Conservation (phyloP, 2,888 invertebrate genomes). For the Pseudoips prasinana region DNA sequence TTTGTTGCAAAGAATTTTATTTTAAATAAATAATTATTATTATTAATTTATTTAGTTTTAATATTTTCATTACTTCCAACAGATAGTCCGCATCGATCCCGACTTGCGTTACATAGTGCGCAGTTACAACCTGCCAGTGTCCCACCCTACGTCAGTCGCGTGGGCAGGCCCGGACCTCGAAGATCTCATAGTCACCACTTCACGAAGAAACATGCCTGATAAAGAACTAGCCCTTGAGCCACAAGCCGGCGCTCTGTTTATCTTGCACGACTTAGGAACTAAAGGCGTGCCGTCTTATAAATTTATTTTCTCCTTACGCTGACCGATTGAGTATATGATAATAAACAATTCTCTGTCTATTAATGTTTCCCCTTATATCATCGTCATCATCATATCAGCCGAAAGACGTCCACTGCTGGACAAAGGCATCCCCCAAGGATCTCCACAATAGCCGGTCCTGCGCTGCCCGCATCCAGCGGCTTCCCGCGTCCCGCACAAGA, state of each 20-base stretch:
- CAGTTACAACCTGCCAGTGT: conserved; percentile 70
- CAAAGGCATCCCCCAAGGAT: too few species aligned
- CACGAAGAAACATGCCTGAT: conserved; percentile 41
- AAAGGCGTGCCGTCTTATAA: conserved; percentile 28
- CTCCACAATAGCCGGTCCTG: too few species aligned
- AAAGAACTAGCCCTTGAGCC: conserved; percentile 15
- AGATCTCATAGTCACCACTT: conserved; percentile 82
- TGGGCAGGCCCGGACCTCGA: conserved; percentile 82
- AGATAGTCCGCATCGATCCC: conserved; percentile 77
- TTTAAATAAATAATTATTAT: too few species aligned
- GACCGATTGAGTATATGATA: too few species aligned
- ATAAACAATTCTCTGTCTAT: too few species aligned
- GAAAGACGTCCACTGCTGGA: too few species aligned
- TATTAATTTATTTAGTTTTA: not conserved
- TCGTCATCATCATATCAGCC: too few species aligned
- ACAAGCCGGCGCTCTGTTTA: conserved; percentile 35
- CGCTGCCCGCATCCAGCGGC: too few species aligned
- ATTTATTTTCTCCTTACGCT: conserved; percentile 23
- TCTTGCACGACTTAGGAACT: conserved; percentile 27
- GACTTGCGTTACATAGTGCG: conserved; percentile 55
- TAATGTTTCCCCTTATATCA: too few species aligned
- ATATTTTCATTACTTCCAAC: conserved; percentile 1
- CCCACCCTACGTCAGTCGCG: conserved; percentile 80
- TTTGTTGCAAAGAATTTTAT: too few species aligned
- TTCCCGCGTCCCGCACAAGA: too few species aligned